phyloP scores from a whole-genome alignment of 1,140 invertebrate genomes.

The Laupala kohalensis region DNA sequence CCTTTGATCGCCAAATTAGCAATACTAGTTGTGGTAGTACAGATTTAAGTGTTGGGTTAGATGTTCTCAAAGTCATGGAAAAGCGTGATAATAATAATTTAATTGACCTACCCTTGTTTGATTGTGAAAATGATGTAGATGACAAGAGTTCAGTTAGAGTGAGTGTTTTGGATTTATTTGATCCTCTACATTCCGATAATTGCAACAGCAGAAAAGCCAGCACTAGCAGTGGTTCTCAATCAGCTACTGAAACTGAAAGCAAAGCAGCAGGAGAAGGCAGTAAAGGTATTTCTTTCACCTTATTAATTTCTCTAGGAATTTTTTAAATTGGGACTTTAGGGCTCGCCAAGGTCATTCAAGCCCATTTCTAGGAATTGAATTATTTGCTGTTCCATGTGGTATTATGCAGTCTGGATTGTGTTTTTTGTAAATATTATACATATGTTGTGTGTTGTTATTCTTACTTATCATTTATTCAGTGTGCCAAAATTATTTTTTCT shows the following conservation, averaged over 20 bases:
- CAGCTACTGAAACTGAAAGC: background rate
- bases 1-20: background rate
- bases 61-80: constrained; percentile 33
- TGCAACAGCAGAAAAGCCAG: background rate
- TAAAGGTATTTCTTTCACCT: background rate
- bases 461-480: too few relatives aligned
- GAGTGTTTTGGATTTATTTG: constrained; percentile 70
- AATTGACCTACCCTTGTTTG: constrained; percentile 36
- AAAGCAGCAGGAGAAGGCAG: background rate
- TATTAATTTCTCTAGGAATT: too few relatives aligned
- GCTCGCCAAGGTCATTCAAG: too few relatives aligned
- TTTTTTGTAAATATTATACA: too few relatives aligned
- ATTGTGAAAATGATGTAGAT: constrained; percentile 22
- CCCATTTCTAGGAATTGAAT: too few relatives aligned
- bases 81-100: constrained; percentile 40
- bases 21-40: background rate
- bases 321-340: too few relatives aligned
- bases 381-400: too few relatives aligned
- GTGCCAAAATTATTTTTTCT: too few relatives aligned
- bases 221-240: background rate
- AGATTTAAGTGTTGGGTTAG: constrained; percentile 17
- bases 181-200: constrained; percentile 47
- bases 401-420: too few relatives aligned
- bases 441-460: too few relatives aligned
- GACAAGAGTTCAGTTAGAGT: constrained; percentile 33